Conservation (phyloP, 92 coral and sea anemone species). For the Phenganax subtilis region DNA sequence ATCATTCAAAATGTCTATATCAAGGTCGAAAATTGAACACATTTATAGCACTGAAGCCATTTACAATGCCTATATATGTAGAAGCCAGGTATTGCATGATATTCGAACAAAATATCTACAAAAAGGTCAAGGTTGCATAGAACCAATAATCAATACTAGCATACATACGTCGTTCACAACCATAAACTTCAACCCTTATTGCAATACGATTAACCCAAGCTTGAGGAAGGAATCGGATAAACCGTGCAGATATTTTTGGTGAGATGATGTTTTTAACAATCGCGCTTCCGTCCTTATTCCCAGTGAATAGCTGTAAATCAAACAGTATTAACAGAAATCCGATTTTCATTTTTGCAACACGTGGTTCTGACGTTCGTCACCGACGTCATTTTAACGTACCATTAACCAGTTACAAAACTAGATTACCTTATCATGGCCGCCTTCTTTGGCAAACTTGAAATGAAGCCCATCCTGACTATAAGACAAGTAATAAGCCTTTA, state of each 20-base stretch:
- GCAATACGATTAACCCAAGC: slow-evolving; percentile 72
- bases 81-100: background rate
- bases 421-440: slow-evolving; percentile 56
- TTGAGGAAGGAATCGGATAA: slow-evolving; percentile 78
- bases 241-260: slow-evolving; percentile 56
- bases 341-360: background rate
- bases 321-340: background rate
- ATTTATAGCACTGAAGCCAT: too few relatives aligned
- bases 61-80: too few relatives aligned
- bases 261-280: slow-evolving; percentile 55
- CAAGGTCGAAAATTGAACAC: too few relatives aligned
- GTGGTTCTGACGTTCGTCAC: too few relatives aligned
- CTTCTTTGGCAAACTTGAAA: slow-evolving; percentile 63
- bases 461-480: slow-evolving; percentile 46
- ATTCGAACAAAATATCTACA: background rate
- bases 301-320: slow-evolving; percentile 64
- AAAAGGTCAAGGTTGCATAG: background rate
- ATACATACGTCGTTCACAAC: slow-evolving; percentile 66
- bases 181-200: slow-evolving; percentile 78
- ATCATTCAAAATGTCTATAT: too few relatives aligned
- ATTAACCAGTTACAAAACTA: background rate
- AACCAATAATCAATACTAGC: background rate
- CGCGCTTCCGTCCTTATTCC: slow-evolving; percentile 70
- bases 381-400: too few relatives aligned
- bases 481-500: slow-evolving; percentile 64